Evolutionary conservation across 2,888 invertebrate genomes (phyloP), one percentile per base, ranked within the genome.

Genomic region (Spilosoma lubricipeda): DNA sequence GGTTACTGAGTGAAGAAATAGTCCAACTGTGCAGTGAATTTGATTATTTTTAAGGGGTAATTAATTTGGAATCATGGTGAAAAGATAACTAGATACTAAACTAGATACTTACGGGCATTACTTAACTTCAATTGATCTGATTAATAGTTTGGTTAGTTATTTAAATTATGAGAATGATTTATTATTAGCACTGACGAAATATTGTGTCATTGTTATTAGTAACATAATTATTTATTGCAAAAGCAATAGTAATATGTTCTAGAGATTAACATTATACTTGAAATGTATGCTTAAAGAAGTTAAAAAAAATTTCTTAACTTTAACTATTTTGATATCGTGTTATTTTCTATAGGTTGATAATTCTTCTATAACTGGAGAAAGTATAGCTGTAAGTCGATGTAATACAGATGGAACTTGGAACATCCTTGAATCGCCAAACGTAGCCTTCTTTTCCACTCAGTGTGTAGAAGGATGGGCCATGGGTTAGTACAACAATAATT

Each of bases 381-480:
- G 98, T 78, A 98, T 98, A 89, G 98, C 99, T 13, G 99, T 99
- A 87, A 96, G 97, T 77, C 97, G 99, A 88, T 97, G 97, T 86
- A 97, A 98, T 77, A 98, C 98, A 76, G 98, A 98, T 88, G 99
- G 99, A 77, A 97, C 98, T 90, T 97, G 98, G 82, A 99, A 99
- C 93, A 99, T 99, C 66, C 94, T 99, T 88, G 99, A 99, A 96
- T 99, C 99, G 30, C 97, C 97, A 88, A 99, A 99, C 93, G 96
- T 99, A 86, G 99, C 98, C 73, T 99, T 99, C 95, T 99, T 99
- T 96, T 99, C 99, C 67, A 99, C 99, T 67, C 98, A 98, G 90
- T 99, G 99, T 87, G 98, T 99, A 66, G 99, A 99, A 96, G 99
- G 99, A 89, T 97, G 96, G 89, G 98, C 98, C 72, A 97, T 97